Evolutionary conservation across 2,888 invertebrate genomes (phyloP).

Genomic region (Cephus runcator): DNA sequence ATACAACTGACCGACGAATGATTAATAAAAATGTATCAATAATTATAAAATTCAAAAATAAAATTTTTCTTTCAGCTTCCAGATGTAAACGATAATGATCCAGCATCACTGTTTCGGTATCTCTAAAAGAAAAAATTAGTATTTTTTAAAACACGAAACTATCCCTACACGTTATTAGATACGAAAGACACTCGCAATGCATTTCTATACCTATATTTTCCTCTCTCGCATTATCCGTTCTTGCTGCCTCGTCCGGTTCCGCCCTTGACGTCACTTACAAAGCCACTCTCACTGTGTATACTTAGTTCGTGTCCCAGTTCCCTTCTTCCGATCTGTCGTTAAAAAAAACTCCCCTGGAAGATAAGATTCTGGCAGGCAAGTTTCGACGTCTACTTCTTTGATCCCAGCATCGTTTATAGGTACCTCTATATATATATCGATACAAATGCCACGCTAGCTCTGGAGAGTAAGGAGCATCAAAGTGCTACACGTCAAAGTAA

Average conservation of each 20-base stretch:
- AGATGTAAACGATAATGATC: no score
- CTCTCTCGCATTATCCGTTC: neutral
- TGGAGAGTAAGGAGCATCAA: neutral
- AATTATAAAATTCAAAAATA: no score
- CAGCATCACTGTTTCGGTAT: no score
- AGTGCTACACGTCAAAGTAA: neutral
- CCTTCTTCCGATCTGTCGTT: neutral
- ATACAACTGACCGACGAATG: no score
- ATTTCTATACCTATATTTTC: neutral
- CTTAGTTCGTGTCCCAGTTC: neutral
- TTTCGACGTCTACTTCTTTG: neutral
- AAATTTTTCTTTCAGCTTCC: no score
- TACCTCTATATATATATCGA: no score
- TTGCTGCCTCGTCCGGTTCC: neutral
- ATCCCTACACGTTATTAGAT: no score
- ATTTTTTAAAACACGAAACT: no score
- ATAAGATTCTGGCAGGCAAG: neutral
- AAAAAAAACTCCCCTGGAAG: neutral
- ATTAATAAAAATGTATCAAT: no score
- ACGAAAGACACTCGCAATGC: neutral
- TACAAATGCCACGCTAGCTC: neutral
- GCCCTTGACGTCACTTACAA: neutral
- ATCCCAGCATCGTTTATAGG: neutral
- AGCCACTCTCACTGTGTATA: neutral
- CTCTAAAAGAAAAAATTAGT: no score